These are phyloP conservation scores for Alouatta palliata DNA, from an alignment of 2,113 vertebrate species.

Conservation along the genomic window DNA sequence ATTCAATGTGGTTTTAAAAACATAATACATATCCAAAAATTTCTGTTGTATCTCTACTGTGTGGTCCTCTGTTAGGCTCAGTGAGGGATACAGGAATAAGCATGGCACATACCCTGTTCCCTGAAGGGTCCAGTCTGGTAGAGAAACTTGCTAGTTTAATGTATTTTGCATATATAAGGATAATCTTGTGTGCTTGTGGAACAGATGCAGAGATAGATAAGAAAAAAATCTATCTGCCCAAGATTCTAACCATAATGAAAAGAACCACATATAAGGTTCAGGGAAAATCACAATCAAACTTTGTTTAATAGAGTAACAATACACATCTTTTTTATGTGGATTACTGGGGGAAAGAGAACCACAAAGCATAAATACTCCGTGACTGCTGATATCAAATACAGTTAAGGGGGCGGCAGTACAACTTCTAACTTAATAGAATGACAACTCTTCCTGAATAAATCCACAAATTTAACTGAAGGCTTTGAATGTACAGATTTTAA, in stretches of 20 bases:
- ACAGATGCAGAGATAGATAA: not conserved
- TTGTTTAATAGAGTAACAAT: not conserved
- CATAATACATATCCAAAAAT: not conserved
- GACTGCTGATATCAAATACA: not conserved
- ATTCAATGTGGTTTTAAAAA: not conserved
- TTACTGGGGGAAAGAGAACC: not conserved
- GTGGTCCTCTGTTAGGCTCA: not conserved
- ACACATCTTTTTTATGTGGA: not conserved
- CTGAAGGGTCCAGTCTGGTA: not conserved
- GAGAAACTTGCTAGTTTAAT: not conserved
- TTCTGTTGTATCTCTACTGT: not conserved
- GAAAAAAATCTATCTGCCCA: not conserved
- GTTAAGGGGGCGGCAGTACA: not conserved
- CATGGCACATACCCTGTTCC: too few relatives aligned
- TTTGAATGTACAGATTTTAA: not conserved
- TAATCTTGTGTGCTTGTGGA: not conserved
- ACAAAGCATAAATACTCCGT: not conserved
- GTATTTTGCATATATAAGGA: not conserved
- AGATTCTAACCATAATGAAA: constrained; percentile 33
- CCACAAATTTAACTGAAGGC: not conserved
- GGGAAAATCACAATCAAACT: not conserved
- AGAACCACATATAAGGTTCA: not conserved
- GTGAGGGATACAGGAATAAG: not conserved
- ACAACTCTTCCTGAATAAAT: not conserved
- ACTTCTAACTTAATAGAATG: not conserved